Evolutionary conservation across 2,888 invertebrate species (phyloP), one percentile per base, ranked within the genome.

Genomic region (Yponomeuta plumbellus): DNA sequence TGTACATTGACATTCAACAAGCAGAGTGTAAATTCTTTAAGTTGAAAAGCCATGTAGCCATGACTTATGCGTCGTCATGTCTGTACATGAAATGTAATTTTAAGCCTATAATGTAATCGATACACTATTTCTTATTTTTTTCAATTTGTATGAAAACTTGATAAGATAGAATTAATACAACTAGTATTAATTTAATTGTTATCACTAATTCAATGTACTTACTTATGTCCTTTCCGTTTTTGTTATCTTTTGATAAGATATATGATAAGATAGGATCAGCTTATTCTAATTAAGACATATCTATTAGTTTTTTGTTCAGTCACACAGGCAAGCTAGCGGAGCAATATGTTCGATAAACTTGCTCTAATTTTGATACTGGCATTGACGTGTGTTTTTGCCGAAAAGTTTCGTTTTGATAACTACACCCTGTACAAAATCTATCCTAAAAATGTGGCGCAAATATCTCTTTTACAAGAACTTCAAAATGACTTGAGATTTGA

Each of bases 391-490:
- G 59, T 59, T 22, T 22, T 11, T 59, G 21, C 23, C 21, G 69
- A 68, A 64, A 69, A 70, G 58, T 66, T 71, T 39, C 67, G 67
- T 11, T 71, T 68, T 39, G 75, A 85, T 40, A 80, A 85, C 62
- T 88, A 88, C 74, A 78, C 83, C 68, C 85, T 91, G 40, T 85
- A 80, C 68, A 75, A 86, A 66, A 71, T 90, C 0, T 71, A 73
- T 0, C 89, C 91, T 10, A 70, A 70, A 21, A 78, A 73, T 2
- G 67, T 72, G 11, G 75, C 78, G 13, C 83, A 87, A 52, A 68
- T 86, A 22, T 67, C 72, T 10, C 70, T 72, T 44, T 72, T 85
- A 40, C 70, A 74, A 58, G 68, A 71, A 2, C 68, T 81, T 40
- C 69, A 75, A 61, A 67, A 75, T 67, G 66, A 69, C 67, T 68